These are phyloP conservation scores for Alethe diademata DNA, from an alignment of 2,113 vertebrate genomes.

Conservation along the genomic window DNA sequence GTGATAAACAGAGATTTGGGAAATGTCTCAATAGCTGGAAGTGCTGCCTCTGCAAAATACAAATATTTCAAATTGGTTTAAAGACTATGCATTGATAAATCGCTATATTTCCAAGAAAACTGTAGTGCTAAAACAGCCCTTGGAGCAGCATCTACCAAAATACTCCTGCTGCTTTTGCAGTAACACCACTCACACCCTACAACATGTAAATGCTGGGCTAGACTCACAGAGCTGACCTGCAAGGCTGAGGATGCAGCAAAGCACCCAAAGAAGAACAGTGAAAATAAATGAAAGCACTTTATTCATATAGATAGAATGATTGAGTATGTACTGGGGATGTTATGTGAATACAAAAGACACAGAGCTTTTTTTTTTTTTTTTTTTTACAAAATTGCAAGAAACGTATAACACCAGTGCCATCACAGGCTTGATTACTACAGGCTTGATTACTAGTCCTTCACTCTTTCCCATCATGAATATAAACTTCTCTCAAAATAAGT, in stretches of 20 bases:
- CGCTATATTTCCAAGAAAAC: neutral
- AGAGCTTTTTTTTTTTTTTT: neutral
- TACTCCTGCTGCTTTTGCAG: neutral
- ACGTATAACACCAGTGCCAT: accelerated
- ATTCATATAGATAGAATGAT: neutral
- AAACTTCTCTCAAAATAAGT: neutral
- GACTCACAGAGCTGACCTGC: neutral
- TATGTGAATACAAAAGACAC: neutral
- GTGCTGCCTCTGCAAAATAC: neutral
- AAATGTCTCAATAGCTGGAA: neutral
- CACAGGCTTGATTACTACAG: neutral
- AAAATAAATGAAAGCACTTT: neutral
- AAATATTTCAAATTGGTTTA: neutral
- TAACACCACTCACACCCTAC: neutral
- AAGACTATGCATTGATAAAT: neutral
- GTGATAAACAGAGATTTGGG: neutral
- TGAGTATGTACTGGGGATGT: no score
- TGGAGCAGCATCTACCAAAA: neutral
- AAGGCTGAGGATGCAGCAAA: neutral
- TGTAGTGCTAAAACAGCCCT: neutral
- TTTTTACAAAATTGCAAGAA: neutral
- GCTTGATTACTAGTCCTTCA: neutral
- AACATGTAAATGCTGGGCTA: neutral
- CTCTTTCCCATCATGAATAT: neutral
- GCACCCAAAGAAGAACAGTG: neutral